Evolutionary conservation across 2,113 vertebrate species (phyloP), one percentile per base, ranked within the genome.

Genomic region (Periophthalmodon schlosseri): DNA sequence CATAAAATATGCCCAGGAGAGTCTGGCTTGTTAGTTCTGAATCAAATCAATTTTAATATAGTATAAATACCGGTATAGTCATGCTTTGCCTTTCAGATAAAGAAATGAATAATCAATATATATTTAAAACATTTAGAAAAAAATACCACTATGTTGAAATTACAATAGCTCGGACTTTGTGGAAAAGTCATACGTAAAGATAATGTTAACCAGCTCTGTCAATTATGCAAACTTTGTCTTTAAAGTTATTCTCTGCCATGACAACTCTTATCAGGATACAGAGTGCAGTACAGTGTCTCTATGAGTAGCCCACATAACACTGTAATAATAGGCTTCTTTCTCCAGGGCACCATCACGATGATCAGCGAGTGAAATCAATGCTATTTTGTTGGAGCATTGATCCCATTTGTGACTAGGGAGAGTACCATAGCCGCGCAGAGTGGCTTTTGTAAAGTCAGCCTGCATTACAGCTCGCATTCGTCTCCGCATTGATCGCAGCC

Each of bases 381-480:
- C 66, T 77, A 74, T 89, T 86, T 84, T 86, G 85, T 87, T 76
- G 81, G 69, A 79, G 74, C 84, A 90, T 89, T 84, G 89, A 90
- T 90, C 81, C 65, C 57, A 70, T 84, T 78, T 80, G 68, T 79
- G 83, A 81, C 72, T 77, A 73, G 70, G 28, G 73, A 79, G 77
- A 82, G 87, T 80, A 68, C 77, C 78, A 68, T 73, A 68, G 82
- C 74, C 47, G 85, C 61, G 52, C 20, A 18, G 66, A 47, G 33
- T 68, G 66, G 57, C 47, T 78, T 80, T 87, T 81, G 81, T 86
- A 63, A 74, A 84, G 85, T 86, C 82, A 76, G 54, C 60, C 76
- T 16, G 24, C 68, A 73, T 83, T 84, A 86, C 76, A 11, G 46
- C 54, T 77, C 71, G 74, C 80, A 80, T 90, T 87, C 75, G 50